phyloP scores from a whole-genome alignment of 2,888 invertebrate species.

The Microchrysa polita region DNA sequence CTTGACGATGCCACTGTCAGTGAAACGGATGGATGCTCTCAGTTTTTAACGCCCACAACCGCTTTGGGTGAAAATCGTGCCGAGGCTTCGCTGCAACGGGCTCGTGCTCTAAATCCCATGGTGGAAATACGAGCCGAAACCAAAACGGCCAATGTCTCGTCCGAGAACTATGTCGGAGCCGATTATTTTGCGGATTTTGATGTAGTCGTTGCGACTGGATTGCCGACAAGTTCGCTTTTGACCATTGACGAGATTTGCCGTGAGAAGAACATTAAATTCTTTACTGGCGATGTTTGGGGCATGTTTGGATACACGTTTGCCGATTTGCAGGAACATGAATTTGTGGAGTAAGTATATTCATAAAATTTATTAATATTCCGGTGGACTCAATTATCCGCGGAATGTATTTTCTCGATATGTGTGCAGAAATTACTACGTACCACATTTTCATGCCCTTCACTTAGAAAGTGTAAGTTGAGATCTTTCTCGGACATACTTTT shows the following conservation, averaged over 20 bases:
- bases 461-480: no score
- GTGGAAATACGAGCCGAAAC: constrained; percentile 81
- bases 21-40: constrained; percentile 79
- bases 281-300: constrained; percentile 93
- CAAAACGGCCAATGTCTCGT: constrained; percentile 58
- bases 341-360: constrained; percentile 73
- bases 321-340: constrained; percentile 86
- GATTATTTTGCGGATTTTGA: constrained; percentile 81
- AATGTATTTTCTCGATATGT: no score
- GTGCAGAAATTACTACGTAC: no score
- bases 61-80: constrained; percentile 86
- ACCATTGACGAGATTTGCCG: constrained; percentile 82
- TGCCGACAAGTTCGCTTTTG: constrained; percentile 75
- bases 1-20: constrained; percentile 80
- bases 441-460: no score
- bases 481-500: no score
- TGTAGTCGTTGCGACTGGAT: constrained; percentile 83
- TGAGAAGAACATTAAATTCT: constrained; percentile 80
- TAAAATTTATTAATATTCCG: no score
- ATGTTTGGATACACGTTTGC: constrained; percentile 91
- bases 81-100: constrained; percentile 79
- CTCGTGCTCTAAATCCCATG: constrained; percentile 91
- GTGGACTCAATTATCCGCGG: no score
- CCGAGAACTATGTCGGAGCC: constrained; percentile 69
- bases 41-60: constrained; percentile 81